Conservation (phyloP, 1,140 invertebrate genomes). For the Araneus ventricosus region DNA sequence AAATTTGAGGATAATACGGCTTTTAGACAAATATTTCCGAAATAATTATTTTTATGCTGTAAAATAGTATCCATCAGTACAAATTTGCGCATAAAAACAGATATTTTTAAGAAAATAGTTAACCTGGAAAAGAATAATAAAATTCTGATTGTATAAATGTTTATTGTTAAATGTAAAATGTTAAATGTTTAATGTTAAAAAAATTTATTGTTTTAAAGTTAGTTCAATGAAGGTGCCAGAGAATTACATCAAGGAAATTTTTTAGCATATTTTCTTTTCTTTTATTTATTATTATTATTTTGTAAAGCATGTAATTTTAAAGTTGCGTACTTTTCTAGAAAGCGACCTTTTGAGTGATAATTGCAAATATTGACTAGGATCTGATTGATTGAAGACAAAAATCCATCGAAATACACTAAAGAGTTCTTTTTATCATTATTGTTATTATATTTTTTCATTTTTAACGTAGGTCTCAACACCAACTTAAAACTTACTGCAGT, state of each 20-base stretch:
- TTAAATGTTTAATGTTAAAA: too few relatives aligned
- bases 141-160: too few relatives aligned
- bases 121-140: too few relatives aligned
- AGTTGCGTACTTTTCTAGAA: background rate
- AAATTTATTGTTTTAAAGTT: too few relatives aligned
- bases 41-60: too few relatives aligned
- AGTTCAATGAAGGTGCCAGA: background rate
- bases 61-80: too few relatives aligned
- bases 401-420: background rate
- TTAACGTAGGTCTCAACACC: background rate
- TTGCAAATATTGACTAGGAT: background rate
- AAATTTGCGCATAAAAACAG: too few relatives aligned
- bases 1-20: too few relatives aligned
- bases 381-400: background rate
- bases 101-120: too few relatives aligned
- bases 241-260: background rate
- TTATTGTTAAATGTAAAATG: too few relatives aligned
- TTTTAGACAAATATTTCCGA: too few relatives aligned
- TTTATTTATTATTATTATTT: background rate
- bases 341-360: slow-evolving; percentile 16
- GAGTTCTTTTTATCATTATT: background rate
- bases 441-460: background rate
- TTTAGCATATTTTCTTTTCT: too few relatives aligned
- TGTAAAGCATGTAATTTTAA: background rate
- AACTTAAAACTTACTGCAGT: slow-evolving; percentile 10